A percentile compares a stretch with the other conserved stretches of the same genome.
Conservation (phyloP, 2,888 invertebrate species). For the Lasioglossum marginatum region DNA sequence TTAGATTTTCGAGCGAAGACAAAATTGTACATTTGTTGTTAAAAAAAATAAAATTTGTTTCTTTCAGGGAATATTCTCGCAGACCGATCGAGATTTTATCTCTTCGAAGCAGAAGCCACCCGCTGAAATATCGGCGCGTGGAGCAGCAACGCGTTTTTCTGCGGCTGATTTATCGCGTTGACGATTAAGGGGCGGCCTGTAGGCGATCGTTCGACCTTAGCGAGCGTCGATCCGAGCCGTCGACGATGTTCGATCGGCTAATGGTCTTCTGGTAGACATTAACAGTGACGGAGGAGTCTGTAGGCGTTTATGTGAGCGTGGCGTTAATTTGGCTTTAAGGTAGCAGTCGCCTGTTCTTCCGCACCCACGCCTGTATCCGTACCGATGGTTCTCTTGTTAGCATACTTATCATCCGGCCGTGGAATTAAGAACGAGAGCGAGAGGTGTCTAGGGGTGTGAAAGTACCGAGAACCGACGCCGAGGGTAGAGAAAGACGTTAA, state of each 20-base stretch:
- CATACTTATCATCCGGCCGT: constrained; percentile 82
- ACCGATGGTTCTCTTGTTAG: constrained; percentile 81
- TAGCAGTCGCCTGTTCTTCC: constrained; percentile 34
- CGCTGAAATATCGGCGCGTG: constrained; percentile 36
- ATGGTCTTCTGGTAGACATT: constrained; percentile 78
- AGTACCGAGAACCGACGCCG: constrained; percentile 62
- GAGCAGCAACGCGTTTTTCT: constrained; percentile 58
- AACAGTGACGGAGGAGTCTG: constrained; percentile 79
- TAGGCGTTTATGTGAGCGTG: constrained; percentile 76
- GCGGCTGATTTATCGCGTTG: constrained; percentile 69
- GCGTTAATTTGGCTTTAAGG: constrained; percentile 80
- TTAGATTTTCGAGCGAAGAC: background rate
- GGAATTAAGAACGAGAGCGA: constrained; percentile 80
- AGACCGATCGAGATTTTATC: background rate
- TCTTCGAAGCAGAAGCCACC: background rate
- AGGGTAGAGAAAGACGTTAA: constrained; percentile 73
- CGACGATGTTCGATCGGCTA: constrained; percentile 77
- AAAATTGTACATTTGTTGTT: too few species aligned
- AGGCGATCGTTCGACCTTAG: constrained; percentile 62
- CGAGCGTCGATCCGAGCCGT: constrained; percentile 68
- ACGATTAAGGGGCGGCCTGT: constrained; percentile 67
- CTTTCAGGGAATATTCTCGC: background rate
- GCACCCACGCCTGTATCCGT: constrained; percentile 39
- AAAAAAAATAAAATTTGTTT: background rate
- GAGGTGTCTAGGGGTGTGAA: constrained; percentile 65